A percentile compares a stretch with the other conserved stretches of the same genome.
Evolutionary conservation across 2,113 vertebrate genomes (phyloP).

Genomic region (Podarcis raffonei): DNA sequence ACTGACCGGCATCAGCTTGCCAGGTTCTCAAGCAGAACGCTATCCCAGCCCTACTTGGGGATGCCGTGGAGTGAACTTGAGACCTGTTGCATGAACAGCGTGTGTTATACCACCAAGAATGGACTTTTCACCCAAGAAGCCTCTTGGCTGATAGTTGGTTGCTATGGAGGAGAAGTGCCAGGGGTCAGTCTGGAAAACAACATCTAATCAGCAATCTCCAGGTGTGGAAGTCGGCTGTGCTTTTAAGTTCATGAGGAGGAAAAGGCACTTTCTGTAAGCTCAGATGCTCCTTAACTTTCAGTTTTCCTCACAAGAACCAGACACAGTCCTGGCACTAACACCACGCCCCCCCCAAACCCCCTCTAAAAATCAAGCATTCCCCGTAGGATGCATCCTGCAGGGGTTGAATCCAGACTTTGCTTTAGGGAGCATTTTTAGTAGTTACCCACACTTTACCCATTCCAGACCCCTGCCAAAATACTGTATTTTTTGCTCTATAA

Average conservation of each 20-base stretch:
- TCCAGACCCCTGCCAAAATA: background rate
- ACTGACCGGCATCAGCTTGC: background rate
- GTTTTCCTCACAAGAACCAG: background rate
- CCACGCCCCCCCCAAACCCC: no score
- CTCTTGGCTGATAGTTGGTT: background rate
- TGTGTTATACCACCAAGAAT: background rate
- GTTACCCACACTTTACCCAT: background rate
- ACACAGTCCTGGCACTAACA: background rate
- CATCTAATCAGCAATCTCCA: background rate
- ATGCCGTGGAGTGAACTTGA: background rate
- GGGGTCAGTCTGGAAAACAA: background rate
- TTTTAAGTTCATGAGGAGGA: background rate
- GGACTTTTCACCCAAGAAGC: background rate
- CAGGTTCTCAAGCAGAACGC: background rate
- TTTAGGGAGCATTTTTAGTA: no score
- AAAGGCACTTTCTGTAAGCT: background rate
- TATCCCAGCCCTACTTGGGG: background rate
- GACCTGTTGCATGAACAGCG: background rate
- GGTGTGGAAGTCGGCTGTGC: background rate
- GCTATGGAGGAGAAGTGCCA: background rate
- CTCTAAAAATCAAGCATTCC: background rate
- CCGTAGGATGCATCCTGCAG: background rate
- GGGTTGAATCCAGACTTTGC: background rate
- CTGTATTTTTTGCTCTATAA: no score
- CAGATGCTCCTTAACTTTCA: background rate